These are phyloP conservation scores for Stegana nigrithorax DNA, from an alignment of 2,888 invertebrate genomes.

Conservation along the genomic window DNA sequence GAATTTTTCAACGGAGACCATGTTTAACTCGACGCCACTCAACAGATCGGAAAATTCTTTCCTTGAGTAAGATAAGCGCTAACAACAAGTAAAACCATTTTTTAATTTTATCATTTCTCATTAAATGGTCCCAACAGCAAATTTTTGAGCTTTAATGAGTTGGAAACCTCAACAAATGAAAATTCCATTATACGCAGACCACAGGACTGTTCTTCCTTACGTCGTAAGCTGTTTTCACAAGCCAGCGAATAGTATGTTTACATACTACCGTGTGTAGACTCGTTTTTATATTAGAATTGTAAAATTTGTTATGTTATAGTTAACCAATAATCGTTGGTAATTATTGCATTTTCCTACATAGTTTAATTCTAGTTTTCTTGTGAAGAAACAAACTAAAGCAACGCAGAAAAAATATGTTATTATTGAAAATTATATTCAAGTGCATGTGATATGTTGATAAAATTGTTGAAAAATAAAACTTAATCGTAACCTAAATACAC, in stretches of 20 bases:
- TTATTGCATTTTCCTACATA: neutral
- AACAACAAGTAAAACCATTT: neutral
- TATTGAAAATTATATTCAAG: neutral
- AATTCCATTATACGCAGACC: constrained; percentile 40
- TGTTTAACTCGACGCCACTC: constrained; percentile 66
- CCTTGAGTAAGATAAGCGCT: constrained; percentile 37
- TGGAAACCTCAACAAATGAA: constrained; percentile 39
- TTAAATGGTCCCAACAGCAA: constrained; percentile 32
- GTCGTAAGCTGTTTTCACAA: constrained; percentile 60
- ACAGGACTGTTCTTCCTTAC: constrained; percentile 58
- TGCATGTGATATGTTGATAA: constrained; percentile 15
- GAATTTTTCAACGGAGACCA: constrained; percentile 42
- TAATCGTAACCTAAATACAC: neutral
- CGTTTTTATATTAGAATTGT: too few relatives aligned
- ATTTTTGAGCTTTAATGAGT: constrained; percentile 43
- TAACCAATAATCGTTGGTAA: too few relatives aligned
- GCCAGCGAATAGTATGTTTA: too few relatives aligned
- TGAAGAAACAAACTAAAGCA: neutral
- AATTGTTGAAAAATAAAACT: constrained; percentile 9
- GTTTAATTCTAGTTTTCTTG: constrained; percentile 3
- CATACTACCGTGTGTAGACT: too few relatives aligned
- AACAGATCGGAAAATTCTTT: constrained; percentile 46
- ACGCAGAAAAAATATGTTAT: neutral
- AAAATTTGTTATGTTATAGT: too few relatives aligned
- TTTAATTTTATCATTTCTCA: neutral